Evolutionary conservation across 2,113 vertebrate genomes (phyloP).

Genomic region (Lota lota): DNA sequence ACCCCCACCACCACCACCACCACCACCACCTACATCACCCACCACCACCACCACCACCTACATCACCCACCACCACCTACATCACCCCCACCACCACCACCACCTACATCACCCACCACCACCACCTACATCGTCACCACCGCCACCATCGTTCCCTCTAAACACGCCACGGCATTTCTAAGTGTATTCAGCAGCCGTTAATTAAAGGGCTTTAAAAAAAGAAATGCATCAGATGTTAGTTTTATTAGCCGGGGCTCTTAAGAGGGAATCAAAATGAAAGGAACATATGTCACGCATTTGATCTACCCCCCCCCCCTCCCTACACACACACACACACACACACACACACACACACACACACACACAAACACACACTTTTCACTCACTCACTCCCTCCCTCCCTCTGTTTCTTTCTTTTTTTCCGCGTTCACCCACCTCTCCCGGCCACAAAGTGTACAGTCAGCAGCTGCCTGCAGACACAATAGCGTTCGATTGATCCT

Average conservation of each 20-base stretch:
- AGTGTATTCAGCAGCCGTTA: constrained; percentile 62
- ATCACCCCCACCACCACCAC: not conserved
- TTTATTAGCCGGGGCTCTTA: constrained; percentile 72
- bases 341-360: too few relatives aligned
- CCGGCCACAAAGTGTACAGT: constrained; percentile 62
- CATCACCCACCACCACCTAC: constrained; percentile 19
- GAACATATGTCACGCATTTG: constrained; percentile 75
- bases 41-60: constrained; percentile 27
- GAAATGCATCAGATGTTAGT: constrained; percentile 73
- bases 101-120: constrained; percentile 22
- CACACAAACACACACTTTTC: too few relatives aligned
- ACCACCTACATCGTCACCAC: constrained; percentile 21
- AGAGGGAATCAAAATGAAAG: constrained; percentile 72
- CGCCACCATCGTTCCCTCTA: not conserved
- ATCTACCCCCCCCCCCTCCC: constrained; percentile 39
- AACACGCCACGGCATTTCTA: constrained; percentile 53
- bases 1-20: too few relatives aligned
- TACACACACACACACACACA: not conserved
- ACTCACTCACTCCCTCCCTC: constrained; percentile 14
- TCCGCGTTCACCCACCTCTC: constrained; percentile 66
- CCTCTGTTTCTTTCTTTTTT: not conserved
- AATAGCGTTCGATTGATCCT: constrained; percentile 60
- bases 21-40: not conserved
- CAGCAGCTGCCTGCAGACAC: constrained; percentile 70
- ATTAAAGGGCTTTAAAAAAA: constrained; percentile 60